These are phyloP conservation scores for Salarias fasciatus DNA, from an alignment of 2,797 vertebrate genomes.

Conservation along the genomic window DNA sequence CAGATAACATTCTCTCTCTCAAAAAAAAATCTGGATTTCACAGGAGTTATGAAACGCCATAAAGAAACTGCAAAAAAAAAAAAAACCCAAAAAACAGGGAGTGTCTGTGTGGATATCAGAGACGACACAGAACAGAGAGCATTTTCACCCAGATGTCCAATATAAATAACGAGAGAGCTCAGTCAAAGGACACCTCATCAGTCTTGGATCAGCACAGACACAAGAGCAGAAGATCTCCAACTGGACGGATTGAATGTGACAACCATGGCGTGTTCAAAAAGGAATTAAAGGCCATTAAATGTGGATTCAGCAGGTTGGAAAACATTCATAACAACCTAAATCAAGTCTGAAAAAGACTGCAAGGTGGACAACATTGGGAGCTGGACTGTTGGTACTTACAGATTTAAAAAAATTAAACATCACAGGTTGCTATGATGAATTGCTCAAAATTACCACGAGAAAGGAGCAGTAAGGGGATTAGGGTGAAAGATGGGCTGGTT, in stretches of 20 bases:
- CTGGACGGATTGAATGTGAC: background rate
- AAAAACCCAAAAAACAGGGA: background rate
- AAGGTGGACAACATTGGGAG: too few relatives aligned
- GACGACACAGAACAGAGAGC: background rate
- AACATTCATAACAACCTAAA: too few relatives aligned
- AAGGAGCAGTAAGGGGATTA: too few relatives aligned
- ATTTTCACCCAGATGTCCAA: slow-evolving; percentile 2
- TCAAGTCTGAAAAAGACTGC: too few relatives aligned
- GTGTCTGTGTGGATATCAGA: background rate
- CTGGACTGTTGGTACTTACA: too few relatives aligned
- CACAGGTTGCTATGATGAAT: too few relatives aligned
- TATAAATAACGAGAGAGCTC: background rate
- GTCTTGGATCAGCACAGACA: background rate
- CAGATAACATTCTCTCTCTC: slow-evolving; percentile 22
- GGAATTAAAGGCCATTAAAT: too few relatives aligned
- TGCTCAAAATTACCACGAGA: too few relatives aligned
- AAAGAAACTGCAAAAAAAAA: too few relatives aligned
- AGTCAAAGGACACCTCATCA: background rate
- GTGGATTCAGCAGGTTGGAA: too few relatives aligned
- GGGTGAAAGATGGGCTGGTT: too few relatives aligned
- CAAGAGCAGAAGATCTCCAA: background rate
- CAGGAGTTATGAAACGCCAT: background rate
- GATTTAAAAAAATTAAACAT: too few relatives aligned
- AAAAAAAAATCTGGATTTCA: background rate
- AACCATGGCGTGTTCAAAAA: background rate